phyloP scores from a whole-genome alignment of 2,888 invertebrate genomes.

The Protodeltote pygarga region DNA sequence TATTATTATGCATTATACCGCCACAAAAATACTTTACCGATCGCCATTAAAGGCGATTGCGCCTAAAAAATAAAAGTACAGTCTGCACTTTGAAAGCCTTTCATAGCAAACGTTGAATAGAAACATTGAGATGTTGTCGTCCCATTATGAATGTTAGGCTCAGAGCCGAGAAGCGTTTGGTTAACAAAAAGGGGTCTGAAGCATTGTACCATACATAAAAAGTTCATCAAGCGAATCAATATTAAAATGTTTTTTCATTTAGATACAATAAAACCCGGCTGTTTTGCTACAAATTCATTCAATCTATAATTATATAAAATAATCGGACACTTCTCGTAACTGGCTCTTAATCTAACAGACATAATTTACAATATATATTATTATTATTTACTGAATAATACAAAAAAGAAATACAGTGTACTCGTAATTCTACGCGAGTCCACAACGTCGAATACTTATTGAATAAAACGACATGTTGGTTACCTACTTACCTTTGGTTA shows the following conservation, averaged over 20 bases:
- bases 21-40: constrained; percentile 52
- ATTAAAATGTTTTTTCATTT: constrained; percentile 11
- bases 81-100: constrained; percentile 34
- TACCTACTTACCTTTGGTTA: constrained; percentile 64
- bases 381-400: constrained; percentile 27
- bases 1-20: constrained; percentile 61
- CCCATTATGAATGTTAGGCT: constrained; percentile 21
- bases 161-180: constrained; percentile 16
- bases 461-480: constrained; percentile 62
- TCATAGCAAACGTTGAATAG: constrained; percentile 31
- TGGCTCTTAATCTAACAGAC: constrained; percentile 31
- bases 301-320: too few relatives aligned
- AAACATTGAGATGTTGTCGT: constrained; percentile 20
- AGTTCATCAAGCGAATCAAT: constrained; percentile 4
- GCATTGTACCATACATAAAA: constrained; percentile 10
- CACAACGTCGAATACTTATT: constrained; percentile 60
- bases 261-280: too few relatives aligned
- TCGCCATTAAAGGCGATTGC: constrained; percentile 47
- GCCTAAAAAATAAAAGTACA: constrained; percentile 49
- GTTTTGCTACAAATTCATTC: too few relatives aligned
- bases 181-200: constrained; percentile 20
- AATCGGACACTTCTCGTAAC: constrained; percentile 1
- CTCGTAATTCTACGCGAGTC: constrained; percentile 42
- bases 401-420: constrained; percentile 47
- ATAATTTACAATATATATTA: constrained; percentile 27